Evolutionary conservation across 2,113 vertebrate species (phyloP), one percentile per base, ranked within the genome.

Genomic region (Triplophysa dalaica): DNA sequence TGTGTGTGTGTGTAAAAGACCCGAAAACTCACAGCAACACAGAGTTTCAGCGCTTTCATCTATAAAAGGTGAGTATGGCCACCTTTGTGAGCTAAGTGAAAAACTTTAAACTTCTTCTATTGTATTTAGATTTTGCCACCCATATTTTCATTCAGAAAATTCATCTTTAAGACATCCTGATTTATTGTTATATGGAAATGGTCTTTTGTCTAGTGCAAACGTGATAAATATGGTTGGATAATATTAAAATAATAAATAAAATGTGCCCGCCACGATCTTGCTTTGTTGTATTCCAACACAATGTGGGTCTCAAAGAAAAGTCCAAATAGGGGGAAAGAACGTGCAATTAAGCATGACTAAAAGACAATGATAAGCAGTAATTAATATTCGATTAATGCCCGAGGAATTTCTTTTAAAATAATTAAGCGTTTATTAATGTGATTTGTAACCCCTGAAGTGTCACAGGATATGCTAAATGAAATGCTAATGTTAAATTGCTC

Each of bases 301-400:
- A 60, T 78, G 82, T 85, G 80, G 81, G 85, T 81, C 38, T 22
- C 43, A 82, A 81, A 45, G 79, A 50, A 45, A 78, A 76, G 72
- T 64, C 24, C 81, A 87, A 82, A 81, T 78, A 81, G 82, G 74
- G 75, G 58, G 70, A 65, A 85, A 88, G 89, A 85, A 85, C 87
- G 85, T 79, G 89, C 88, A 90, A 91, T 93, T 92, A 91, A 90
- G 89, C 88, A 86, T 88, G 89, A 90, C 89, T 91, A 91, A 92
- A 90, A 92, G 90, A 92, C 90, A 90, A 89, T 86, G 85, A 91
- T 92, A 90, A 90, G 91, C 89, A 88, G 86, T 89, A 88, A 92
- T 92, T 92, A 92, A 94, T 93, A 93, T 92, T 91, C 88, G 65
- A 92, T 92, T 92, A 91, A 92, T 90, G 90, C 89, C 91, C 80